Percentiles rank a stretch among this genome's conserved stretches.
Conservation (phyloP, 2,113 vertebrate species). For the Corynorhinus townsendii region DNA sequence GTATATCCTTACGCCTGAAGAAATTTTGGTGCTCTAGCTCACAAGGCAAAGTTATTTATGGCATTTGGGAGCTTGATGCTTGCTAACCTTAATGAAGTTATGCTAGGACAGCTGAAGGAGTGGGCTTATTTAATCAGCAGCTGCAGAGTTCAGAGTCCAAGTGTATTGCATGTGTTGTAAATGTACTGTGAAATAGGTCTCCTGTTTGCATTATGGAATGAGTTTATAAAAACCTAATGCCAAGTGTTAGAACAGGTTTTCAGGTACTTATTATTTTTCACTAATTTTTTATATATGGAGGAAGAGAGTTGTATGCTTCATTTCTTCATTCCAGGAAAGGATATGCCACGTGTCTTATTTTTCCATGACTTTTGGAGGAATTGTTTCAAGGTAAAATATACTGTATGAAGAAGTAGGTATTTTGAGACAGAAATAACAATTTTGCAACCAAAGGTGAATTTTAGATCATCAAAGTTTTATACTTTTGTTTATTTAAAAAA, state of each 20-base stretch:
- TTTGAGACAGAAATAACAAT: conserved; percentile 7
- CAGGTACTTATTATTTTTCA: neutral
- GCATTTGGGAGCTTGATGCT: neutral
- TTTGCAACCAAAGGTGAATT: neutral
- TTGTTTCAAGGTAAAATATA: neutral
- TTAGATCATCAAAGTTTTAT: neutral
- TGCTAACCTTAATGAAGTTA: neutral
- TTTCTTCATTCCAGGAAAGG: neutral
- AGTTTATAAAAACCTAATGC: neutral
- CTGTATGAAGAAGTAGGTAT: neutral
- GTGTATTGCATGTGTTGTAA: neutral
- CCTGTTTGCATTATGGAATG: neutral
- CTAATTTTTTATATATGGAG: neutral
- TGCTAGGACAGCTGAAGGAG: neutral
- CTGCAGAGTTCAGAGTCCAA: conserved; percentile 38
- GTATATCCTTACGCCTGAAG: neutral
- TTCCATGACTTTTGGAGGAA: neutral
- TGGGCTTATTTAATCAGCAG: conserved; percentile 17
- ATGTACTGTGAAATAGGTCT: conserved; percentile 32
- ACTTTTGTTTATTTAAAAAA: neutral
- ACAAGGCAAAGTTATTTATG: conserved; percentile 30
- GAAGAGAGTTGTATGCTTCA: neutral
- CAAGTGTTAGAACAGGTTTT: neutral
- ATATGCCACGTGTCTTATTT: neutral
- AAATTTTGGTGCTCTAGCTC: conserved; percentile 29